Evolutionary conservation across 2,113 vertebrate genomes (phyloP), one percentile per base, ranked within the genome.

Genomic region (Siniperca chuatsi): DNA sequence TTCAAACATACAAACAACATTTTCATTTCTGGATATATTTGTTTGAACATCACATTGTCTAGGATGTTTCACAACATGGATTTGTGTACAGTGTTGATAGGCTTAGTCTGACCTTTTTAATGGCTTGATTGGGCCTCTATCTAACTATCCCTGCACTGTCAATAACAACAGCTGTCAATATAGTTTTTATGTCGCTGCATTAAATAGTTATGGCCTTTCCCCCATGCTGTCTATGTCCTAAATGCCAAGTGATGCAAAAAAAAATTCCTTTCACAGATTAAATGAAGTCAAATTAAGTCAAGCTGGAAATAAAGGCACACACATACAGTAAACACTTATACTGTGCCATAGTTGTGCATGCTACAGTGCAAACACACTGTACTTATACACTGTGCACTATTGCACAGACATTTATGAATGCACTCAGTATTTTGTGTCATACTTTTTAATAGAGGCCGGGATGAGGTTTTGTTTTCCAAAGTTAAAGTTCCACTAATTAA

Each of bases 231-330:
- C 68, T 78, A 55, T 87, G 90, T 88, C 89, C 84, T 92, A 90
- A 92, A 93, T 90, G 87, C 87, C 84, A 94, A 93, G 85, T 90
- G 80, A 92, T 70, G 91, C 88, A 90, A 92, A 91, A 81, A 72
- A 72, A 72, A 89, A 89, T 67, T 91, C 70, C 83, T 89, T 85
- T 91, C 66, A 76, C 81, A 78, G 75, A 91, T 87, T 87, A 90
- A 90, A 92, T 69, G 57, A 91, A 91, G 82, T 87, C 85, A 73
- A 90, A 90, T 86, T 42, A 87, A 91, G 72, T 87, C 83, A 92
- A 92, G 91, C 82, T 72, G 60, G 54, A 86, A 83, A 87, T 52
- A 65, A 69, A 78, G 64, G 20, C 44, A 71, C 54, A 69, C 55
- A 75, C 37, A 60, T 12, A 75, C 21, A 23, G 35, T 52, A 62